These are phyloP conservation scores for Gobionotothen gibberifrons DNA, from an alignment of 2,797 vertebrate species.

Conservation along the genomic window DNA sequence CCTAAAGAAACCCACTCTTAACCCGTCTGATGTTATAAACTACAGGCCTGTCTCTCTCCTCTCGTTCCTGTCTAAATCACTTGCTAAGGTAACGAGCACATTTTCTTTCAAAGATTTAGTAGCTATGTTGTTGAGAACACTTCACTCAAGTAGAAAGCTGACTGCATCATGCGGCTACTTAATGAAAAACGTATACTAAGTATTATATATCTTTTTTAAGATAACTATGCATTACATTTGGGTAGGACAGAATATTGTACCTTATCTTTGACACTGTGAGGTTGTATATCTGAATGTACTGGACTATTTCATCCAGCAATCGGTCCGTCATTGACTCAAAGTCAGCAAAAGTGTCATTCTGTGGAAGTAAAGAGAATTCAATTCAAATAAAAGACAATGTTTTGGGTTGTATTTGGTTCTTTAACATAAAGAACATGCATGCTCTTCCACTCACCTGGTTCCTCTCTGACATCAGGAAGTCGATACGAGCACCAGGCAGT, in stretches of 20 bases:
- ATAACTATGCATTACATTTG: neutral
- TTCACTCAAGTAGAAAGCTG: neutral
- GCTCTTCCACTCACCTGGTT: constrained; percentile 88
- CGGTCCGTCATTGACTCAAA: constrained; percentile 99
- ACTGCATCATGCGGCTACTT: neutral
- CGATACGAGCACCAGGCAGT: constrained; percentile 93
- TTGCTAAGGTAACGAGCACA: neutral
- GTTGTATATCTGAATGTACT: constrained; percentile 99
- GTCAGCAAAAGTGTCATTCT: constrained; percentile 99
- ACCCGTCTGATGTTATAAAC: too few species aligned
- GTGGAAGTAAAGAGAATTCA: constrained; percentile 66
- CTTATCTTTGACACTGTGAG: constrained; percentile 97
- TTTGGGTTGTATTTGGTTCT: neutral
- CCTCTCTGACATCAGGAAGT: constrained; percentile 99
- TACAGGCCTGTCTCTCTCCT: too few species aligned
- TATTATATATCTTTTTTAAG: neutral
- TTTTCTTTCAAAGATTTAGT: neutral
- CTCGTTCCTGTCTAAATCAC: too few species aligned
- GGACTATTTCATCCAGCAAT: constrained; percentile 97
- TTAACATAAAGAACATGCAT: neutral
- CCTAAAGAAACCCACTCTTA: too few species aligned
- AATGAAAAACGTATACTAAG: neutral
- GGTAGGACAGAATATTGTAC: constrained; percentile 74
- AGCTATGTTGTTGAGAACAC: neutral
- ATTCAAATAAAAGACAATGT: neutral